Conservation (phyloP, 53 echinoderm and acorn worm genomes). For the Astropecten irregularis region DNA sequence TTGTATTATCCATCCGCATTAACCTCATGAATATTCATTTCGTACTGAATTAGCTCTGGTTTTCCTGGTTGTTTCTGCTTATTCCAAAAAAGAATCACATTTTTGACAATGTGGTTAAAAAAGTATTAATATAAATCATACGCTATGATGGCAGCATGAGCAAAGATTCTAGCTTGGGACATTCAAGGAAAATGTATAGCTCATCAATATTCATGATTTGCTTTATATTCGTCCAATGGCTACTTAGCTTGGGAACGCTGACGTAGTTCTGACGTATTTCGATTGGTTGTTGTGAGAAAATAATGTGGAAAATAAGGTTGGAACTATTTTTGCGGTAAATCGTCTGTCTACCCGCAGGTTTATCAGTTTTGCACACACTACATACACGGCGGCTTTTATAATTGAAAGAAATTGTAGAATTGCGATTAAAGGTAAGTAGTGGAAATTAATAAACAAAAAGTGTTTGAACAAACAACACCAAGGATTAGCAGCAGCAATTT, state of each 20-base stretch:
- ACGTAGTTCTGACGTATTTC: conserved; percentile 34
- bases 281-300: conserved; percentile 30
- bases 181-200: background rate
- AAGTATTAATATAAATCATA: background rate
- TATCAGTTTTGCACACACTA: too few species aligned
- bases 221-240: conserved; percentile 6
- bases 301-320: background rate
- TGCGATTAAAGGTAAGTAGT: too few species aligned
- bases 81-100: background rate
- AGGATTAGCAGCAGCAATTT: too few species aligned
- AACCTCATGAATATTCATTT: conserved; percentile 37
- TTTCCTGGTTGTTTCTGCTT: background rate
- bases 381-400: too few species aligned
- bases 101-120: background rate
- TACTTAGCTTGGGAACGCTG: background rate
- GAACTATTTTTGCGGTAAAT: conserved; percentile 40
- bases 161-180: background rate
- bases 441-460: too few species aligned
- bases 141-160: too few species aligned
- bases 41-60: too few species aligned
- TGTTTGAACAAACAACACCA: too few species aligned
- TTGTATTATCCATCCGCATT: conserved; percentile 41
- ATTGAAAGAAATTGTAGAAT: too few species aligned
- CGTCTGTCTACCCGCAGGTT: too few species aligned
- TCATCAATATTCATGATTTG: conserved; percentile 16